phyloP scores from a whole-genome alignment of 2,888 invertebrate species.

The Teinopalpus imperialis region DNA sequence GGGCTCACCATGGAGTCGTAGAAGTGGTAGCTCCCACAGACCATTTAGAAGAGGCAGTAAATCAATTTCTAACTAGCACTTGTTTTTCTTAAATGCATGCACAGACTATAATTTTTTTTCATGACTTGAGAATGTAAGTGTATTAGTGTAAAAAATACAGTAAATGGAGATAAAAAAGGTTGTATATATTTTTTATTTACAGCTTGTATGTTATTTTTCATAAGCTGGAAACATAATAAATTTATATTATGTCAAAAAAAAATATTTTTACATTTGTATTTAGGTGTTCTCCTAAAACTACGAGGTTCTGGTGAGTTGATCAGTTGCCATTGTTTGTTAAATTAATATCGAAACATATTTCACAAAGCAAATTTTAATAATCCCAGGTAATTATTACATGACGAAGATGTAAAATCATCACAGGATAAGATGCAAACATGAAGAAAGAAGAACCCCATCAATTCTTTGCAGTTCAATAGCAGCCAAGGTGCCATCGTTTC shows the following conservation, averaged over 20 bases:
- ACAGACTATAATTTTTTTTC: constrained; percentile 52
- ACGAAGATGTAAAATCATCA: constrained; percentile 18
- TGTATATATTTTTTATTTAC: constrained; percentile 74
- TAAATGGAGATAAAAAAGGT: constrained; percentile 62
- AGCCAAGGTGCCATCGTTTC: constrained; percentile 35
- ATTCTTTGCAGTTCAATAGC: constrained; percentile 3
- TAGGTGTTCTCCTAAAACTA: constrained; percentile 44
- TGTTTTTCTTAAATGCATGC: constrained; percentile 39
- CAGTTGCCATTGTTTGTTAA: constrained; percentile 47
- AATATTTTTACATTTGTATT: constrained; percentile 44
- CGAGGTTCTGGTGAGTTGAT: constrained; percentile 61
- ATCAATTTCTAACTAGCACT: constrained; percentile 58
- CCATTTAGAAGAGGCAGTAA: constrained; percentile 69
- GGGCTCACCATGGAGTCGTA: constrained; percentile 54
- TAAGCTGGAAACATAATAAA: constrained; percentile 69
- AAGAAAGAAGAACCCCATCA: constrained; percentile 17
- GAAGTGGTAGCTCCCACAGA: constrained; percentile 57
- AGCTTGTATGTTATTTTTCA: constrained; percentile 66
- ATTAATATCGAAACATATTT: constrained; percentile 39
- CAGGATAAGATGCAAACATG: constrained; percentile 25
- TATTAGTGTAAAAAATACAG: constrained; percentile 62
- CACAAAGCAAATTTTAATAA: constrained; percentile 38
- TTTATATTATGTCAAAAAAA: constrained; percentile 61
- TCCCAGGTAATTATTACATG: constrained; percentile 56
- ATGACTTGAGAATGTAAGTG: constrained; percentile 46